Evolutionary conservation across 2,888 invertebrate species (phyloP).

Genomic region (Allacma fusca): DNA sequence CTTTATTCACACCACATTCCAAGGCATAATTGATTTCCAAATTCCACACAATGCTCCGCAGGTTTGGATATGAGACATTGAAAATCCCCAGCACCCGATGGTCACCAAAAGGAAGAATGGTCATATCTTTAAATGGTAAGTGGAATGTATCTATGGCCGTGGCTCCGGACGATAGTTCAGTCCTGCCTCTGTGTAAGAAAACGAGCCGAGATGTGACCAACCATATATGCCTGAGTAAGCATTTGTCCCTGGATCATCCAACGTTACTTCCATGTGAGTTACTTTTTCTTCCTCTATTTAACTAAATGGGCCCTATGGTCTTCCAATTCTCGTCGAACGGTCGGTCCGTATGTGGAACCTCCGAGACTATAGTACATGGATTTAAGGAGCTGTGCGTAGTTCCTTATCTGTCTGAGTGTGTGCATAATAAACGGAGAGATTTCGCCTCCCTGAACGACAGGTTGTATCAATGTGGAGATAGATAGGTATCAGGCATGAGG

Average conservation of each 20-base stretch:
- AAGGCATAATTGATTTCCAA: background rate
- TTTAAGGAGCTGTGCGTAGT: too few species aligned
- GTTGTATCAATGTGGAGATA: background rate
- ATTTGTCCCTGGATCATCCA: background rate
- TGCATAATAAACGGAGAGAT: background rate
- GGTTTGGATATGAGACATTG: background rate
- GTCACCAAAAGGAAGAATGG: background rate
- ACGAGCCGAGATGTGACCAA: background rate
- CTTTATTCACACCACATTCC: constrained; percentile 11
- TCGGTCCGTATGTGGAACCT: too few species aligned
- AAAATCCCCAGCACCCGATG: background rate
- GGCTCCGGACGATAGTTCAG: too few species aligned
- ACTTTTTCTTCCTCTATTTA: constrained; percentile 4
- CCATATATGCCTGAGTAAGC: background rate
- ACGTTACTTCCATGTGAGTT: constrained; percentile 8
- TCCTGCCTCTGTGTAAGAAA: too few species aligned
- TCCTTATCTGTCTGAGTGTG: too few species aligned
- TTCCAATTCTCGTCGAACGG: too few species aligned
- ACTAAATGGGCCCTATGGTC: background rate
- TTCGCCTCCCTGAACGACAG: background rate
- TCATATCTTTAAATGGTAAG: constrained; percentile 8
- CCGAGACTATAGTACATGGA: too few species aligned
- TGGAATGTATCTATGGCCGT: too few species aligned
- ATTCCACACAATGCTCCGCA: background rate
- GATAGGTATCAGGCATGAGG: constrained; percentile 24